Conservation (phyloP, 2,113 vertebrate genomes). For the Xiphophorus couchianus region DNA sequence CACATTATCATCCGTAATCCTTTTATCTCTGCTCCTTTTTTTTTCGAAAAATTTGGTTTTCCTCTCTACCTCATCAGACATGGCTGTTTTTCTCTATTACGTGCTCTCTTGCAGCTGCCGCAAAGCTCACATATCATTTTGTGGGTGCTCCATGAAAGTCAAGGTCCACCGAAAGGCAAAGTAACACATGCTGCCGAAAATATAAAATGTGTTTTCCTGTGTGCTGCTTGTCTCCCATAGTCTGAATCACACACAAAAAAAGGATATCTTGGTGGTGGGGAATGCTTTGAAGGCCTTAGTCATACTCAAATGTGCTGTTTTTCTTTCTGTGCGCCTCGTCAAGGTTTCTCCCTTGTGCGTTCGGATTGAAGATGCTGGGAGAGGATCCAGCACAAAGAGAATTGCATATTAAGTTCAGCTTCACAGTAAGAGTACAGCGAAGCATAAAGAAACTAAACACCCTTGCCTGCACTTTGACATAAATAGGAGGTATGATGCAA, state of each 20-base stretch:
- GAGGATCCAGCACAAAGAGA: conserved; percentile 76
- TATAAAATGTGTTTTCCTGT: conserved; percentile 46
- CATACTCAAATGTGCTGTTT: conserved; percentile 71
- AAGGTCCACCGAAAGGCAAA: conserved; percentile 61
- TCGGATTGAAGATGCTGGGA: conserved; percentile 61
- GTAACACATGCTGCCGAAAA: conserved; percentile 58
- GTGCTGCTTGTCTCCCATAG: conserved; percentile 47
- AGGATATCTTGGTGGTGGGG: conserved; percentile 54
- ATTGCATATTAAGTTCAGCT: conserved; percentile 72
- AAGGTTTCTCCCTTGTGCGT: conserved; percentile 65
- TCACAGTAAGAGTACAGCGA: conserved; percentile 67
- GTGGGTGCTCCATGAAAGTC: conserved; percentile 46
- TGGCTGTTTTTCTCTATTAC: conserved; percentile 53
- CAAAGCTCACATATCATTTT: conserved; percentile 64
- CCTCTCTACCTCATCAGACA: conserved; percentile 66
- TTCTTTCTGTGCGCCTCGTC: conserved; percentile 66
- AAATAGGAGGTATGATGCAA: conserved; percentile 24
- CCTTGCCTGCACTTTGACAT: conserved; percentile 45
- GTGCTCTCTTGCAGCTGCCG: conserved; percentile 57
- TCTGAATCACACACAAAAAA: conserved; percentile 41
- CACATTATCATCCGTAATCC: conserved; percentile 70
- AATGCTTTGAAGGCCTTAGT: conserved; percentile 77
- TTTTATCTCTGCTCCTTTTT: conserved; percentile 63
- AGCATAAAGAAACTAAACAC: conserved; percentile 66
- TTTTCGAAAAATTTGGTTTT: conserved; percentile 53